Evolutionary conservation across 2,888 invertebrate genomes (phyloP).

Genomic region (Trissonchulus sp.): DNA sequence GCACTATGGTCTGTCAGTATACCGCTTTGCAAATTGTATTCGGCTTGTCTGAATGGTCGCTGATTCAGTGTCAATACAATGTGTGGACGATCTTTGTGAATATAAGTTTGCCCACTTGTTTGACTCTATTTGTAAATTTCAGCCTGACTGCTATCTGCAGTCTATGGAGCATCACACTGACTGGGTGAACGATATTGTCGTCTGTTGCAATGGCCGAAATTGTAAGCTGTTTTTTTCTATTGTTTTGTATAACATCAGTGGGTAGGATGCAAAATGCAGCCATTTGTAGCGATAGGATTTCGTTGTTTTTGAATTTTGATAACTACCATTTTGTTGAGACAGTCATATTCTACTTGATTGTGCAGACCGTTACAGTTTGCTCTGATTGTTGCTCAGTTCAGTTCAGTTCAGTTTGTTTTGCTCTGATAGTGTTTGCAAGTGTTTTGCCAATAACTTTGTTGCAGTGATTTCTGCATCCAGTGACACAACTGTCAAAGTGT

Average conservation of each 20-base stretch:
- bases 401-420: neutral
- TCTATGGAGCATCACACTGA: conserved; percentile 99
- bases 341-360: too few relatives aligned
- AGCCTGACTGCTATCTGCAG: conserved; percentile 72
- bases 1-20: too few relatives aligned
- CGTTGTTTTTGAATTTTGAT: too few relatives aligned
- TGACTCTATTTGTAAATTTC: conserved; percentile 31
- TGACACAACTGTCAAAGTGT: conserved; percentile 98
- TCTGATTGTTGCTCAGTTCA: neutral
- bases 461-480: conserved; percentile 95
- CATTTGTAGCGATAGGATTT: too few relatives aligned
- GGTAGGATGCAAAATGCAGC: too few relatives aligned
- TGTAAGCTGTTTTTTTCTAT: conserved; percentile 66
- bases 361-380: neutral
- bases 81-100: neutral
- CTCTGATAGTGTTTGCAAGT: neutral
- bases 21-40: too few relatives aligned
- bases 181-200: conserved; percentile 98
- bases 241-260: too few relatives aligned
- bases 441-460: too few relatives aligned
- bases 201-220: conserved; percentile 93
- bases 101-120: too few relatives aligned
- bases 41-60: neutral
- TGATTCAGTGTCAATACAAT: neutral
- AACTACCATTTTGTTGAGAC: too few relatives aligned